A percentile compares a stretch with the other conserved stretches of the same genome.
phyloP scores from a whole-genome alignment of 1,140 invertebrate genomes.

The Euwallacea fornicatus region DNA sequence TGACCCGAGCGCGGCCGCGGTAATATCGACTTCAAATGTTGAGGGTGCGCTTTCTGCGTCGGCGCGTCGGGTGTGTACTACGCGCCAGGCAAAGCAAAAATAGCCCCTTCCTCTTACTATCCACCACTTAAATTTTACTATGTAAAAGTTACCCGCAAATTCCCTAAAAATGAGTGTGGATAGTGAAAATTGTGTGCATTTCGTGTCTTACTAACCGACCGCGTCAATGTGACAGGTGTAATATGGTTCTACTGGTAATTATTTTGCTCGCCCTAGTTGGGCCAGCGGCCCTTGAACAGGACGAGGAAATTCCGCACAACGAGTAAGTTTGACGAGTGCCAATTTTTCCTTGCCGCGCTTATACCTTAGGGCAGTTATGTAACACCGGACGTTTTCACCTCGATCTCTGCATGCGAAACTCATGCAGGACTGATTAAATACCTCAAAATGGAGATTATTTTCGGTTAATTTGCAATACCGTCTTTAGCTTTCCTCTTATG shows the following conservation, averaged over 20 bases:
- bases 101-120: slow-evolving; percentile 10
- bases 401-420: background rate
- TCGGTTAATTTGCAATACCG: no score
- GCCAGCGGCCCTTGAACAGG: slow-evolving; percentile 62
- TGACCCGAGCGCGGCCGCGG: slow-evolving; percentile 17
- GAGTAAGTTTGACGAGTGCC: slow-evolving; percentile 64
- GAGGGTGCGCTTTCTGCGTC: slow-evolving; percentile 24
- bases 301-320: slow-evolving; percentile 82
- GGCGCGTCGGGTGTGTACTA: slow-evolving; percentile 34
- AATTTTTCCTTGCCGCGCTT: background rate
- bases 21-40: slow-evolving; percentile 30
- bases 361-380: slow-evolving; percentile 7
- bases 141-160: slow-evolving; percentile 12
- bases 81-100: slow-evolving; percentile 30
- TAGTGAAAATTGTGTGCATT: slow-evolving; percentile 5
- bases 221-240: slow-evolving; percentile 8
- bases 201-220: background rate
- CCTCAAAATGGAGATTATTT: no score
- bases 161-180: slow-evolving; percentile 15
- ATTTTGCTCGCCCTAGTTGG: slow-evolving; percentile 44
- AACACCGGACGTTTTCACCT: background rate
- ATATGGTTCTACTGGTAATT: slow-evolving; percentile 38
- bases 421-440: background rate
- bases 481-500: no score
- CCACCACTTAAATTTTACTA: slow-evolving; percentile 26